A percentile compares a stretch with the other conserved stretches of the same genome.
phyloP scores from a whole-genome alignment of 2,888 invertebrate species.

The Neoaliturus tenellus region DNA sequence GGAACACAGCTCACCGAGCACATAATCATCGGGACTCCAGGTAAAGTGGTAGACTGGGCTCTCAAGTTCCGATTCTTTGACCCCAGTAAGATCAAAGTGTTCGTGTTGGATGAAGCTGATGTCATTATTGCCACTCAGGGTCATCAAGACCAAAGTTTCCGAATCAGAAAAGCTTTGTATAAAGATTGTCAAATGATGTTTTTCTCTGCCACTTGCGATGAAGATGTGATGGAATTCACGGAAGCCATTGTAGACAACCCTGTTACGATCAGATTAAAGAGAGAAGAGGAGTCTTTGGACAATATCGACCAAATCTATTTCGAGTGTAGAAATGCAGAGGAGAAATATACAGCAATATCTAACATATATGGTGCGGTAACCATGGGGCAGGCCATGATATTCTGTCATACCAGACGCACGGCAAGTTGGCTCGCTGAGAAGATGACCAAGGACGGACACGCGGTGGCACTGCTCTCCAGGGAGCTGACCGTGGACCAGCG shows the following conservation, averaged over 20 bases:
- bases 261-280: constrained; percentile 88
- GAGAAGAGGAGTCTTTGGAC: constrained; percentile 96
- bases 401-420: constrained; percentile 94
- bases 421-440: constrained; percentile 93
- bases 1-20: constrained; percentile 88
- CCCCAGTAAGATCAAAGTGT: constrained; percentile 90
- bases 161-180: constrained; percentile 88
- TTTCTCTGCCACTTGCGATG: constrained; percentile 98
- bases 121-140: constrained; percentile 99
- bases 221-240: constrained; percentile 97
- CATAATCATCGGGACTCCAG: constrained; percentile 98
- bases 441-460: constrained; percentile 95
- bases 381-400: constrained; percentile 98
- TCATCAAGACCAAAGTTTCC: constrained; percentile 97
- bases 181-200: constrained; percentile 96
- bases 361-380: constrained; percentile 98
- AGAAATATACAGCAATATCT: constrained; percentile 95
- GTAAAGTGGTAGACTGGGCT: constrained; percentile 97
- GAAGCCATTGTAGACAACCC: constrained; percentile 95
- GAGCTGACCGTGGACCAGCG: constrained; percentile 96
- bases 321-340: constrained; percentile 83
- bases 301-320: constrained; percentile 99
- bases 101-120: constrained; percentile 99
- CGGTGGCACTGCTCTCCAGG: constrained; percentile 94
- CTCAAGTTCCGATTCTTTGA: constrained; percentile 91